Percentiles rank a stretch among this genome's conserved stretches.
Evolutionary conservation across 2,888 invertebrate species (phyloP).

Genomic region (Plagodis pulveraria): DNA sequence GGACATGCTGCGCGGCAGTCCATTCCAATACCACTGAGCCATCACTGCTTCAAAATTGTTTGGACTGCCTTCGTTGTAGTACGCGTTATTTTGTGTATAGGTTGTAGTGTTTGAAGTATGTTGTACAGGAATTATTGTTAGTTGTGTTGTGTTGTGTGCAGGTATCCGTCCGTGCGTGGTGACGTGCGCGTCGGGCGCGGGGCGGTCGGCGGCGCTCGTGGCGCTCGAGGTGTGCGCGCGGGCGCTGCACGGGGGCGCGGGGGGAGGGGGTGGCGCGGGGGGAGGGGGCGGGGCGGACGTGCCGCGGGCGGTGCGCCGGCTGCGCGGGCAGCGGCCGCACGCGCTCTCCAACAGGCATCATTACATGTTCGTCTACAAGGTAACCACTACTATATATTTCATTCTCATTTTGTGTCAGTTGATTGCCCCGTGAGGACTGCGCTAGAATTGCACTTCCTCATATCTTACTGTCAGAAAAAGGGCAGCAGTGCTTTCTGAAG

Average conservation of each 20-base stretch:
- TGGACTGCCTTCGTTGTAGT: neutral
- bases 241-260: conserved; percentile 88
- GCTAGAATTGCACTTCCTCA: too few species aligned
- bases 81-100: too few species aligned
- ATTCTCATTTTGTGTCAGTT: too few species aligned
- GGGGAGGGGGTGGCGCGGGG: conserved; percentile 75
- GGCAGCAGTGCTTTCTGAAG: too few species aligned
- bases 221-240: conserved; percentile 95
- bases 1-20: too few species aligned
- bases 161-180: conserved; percentile 90
- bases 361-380: conserved; percentile 96
- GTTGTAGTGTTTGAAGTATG: too few species aligned
- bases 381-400: conserved; percentile 48
- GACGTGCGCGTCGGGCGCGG: conserved; percentile 96
- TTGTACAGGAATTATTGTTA: too few species aligned
- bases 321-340: conserved; percentile 95
- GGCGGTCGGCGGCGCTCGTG: conserved; percentile 93
- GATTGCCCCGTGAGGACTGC: too few species aligned
- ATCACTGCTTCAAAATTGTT: too few species aligned
- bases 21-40: too few species aligned
- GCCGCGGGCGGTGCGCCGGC: conserved; percentile 92
- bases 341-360: conserved; percentile 96
- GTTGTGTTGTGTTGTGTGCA: too few species aligned
- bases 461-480: too few species aligned
- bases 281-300: conserved; percentile 88